phyloP scores from a whole-genome alignment of 2,113 vertebrate genomes.

The Cygnus atratus region DNA sequence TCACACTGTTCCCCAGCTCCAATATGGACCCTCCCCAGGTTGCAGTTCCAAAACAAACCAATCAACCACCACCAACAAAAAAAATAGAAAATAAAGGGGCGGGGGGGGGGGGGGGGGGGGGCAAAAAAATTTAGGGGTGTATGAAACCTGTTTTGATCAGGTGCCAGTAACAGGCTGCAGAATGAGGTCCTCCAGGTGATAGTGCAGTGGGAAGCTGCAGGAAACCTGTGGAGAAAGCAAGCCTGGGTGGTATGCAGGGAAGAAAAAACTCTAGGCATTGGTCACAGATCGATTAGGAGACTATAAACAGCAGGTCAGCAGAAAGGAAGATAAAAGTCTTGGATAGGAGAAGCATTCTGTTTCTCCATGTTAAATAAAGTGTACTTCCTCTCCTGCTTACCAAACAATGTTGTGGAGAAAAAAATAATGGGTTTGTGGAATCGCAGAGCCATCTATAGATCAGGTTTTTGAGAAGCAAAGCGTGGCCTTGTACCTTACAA shows the following conservation, averaged over 20 bases:
- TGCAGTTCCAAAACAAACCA: too few relatives aligned
- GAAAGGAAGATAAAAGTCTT: not conserved
- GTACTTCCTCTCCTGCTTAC: not conserved
- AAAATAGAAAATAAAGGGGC: too few relatives aligned
- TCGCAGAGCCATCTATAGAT: not conserved
- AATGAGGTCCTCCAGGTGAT: not conserved
- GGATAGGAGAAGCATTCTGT: not conserved
- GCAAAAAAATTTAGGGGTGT: too few relatives aligned
- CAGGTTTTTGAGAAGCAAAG: not conserved
- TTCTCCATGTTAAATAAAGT: not conserved
- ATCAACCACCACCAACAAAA: too few relatives aligned
- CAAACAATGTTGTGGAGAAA: not conserved
- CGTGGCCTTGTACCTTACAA: not conserved
- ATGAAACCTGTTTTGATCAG: not conserved
- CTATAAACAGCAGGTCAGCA: not conserved
- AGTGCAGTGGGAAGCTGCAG: not conserved
- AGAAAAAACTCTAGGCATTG: not conserved
- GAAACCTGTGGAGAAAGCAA: not conserved
- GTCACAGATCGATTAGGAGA: not conserved
- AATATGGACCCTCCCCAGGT: not conserved
- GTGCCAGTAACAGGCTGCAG: not conserved
- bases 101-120: too few relatives aligned
- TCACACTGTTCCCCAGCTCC: not conserved
- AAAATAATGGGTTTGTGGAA: not conserved
- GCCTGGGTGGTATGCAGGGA: rapidly evolving